These are phyloP conservation scores for Pan troglodytes DNA, from an alignment of 2,113 vertebrate genomes.

Conservation along the genomic window NHGRI_mPanTro3-v2.1_pri NC_072408.2:104535501-104536000, in stretches of 20 bases:
- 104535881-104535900: constrained; percentile 50
- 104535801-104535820: constrained; percentile 43
- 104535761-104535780: constrained; percentile 28
- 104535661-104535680: not conserved
- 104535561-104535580: not conserved
- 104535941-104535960: constrained; percentile 33
- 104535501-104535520: not conserved
- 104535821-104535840: constrained; percentile 53
- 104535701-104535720: not conserved
- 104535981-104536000: not conserved
- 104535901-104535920: constrained; percentile 49
- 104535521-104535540: not conserved
- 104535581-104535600: not conserved
- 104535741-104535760: not conserved
- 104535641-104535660: constrained; percentile 1
- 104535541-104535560: not conserved
- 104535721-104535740: not conserved
- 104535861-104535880: constrained; percentile 45
- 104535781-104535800: constrained; percentile 19
- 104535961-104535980: not conserved
- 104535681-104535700: not conserved
- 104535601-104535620: not conserved
- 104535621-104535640: constrained; percentile 17
- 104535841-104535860: constrained; percentile 51
- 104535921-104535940: constrained; percentile 45